Percentiles rank a stretch among this genome's conserved stretches.
Evolutionary conservation across 2,888 invertebrate genomes (phyloP).

Genomic region (Pollenia angustigena): DNA sequence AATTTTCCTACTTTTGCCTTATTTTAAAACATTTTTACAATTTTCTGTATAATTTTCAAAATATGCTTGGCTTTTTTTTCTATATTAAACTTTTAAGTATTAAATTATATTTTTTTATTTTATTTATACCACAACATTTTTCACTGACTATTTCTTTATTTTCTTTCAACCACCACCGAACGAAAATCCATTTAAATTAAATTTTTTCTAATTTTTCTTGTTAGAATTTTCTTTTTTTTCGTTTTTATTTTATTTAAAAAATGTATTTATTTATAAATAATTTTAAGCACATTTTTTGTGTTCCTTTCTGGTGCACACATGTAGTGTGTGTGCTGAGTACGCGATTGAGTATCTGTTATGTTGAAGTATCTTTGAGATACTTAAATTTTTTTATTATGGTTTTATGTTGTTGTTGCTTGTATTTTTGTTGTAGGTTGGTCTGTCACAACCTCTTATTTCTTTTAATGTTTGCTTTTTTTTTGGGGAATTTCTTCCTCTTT

Average conservation of each 20-base stretch:
- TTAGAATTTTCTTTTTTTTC: constrained; percentile 36
- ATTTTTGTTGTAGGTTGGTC: constrained; percentile 10
- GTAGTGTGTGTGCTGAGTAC: constrained; percentile 41
- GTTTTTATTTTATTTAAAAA: constrained; percentile 4
- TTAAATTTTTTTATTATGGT: constrained; percentile 58
- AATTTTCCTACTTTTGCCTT: too few species aligned
- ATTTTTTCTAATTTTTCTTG: constrained; percentile 7
- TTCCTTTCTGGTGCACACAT: constrained; percentile 28
- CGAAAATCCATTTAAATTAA: neutral
- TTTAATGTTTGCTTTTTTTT: constrained; percentile 35
- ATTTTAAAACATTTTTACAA: neutral
- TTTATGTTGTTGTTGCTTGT: constrained; percentile 30
- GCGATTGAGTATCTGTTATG: constrained; percentile 45
- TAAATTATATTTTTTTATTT: neutral
- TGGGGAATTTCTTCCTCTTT: constrained; percentile 24
- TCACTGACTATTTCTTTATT: neutral
- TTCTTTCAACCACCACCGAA: neutral
- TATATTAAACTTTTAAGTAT: neutral
- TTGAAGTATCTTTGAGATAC: constrained; percentile 66
- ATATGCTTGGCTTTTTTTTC: neutral
- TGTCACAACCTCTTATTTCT: constrained; percentile 62
- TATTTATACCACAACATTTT: neutral
- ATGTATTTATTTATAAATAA: constrained; percentile 60
- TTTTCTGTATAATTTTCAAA: neutral
- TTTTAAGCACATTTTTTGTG: constrained; percentile 53